phyloP scores from a whole-genome alignment of 1,140 invertebrate genomes.

The Eueides isabella region DNA sequence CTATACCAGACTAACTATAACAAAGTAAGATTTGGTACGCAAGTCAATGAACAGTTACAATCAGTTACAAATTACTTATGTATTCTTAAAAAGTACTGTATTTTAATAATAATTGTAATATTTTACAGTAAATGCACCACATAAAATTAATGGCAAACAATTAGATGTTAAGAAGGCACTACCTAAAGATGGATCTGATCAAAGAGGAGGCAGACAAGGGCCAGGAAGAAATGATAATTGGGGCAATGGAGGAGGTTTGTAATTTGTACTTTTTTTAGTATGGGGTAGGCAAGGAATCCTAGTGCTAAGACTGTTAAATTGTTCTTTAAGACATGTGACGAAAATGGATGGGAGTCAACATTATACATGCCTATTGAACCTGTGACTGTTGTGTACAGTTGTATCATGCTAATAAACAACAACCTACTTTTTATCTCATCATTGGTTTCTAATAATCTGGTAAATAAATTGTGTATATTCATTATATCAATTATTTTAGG shows the following conservation, averaged over 20 bases:
- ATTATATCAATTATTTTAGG: conserved; percentile 48
- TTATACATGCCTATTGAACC: too few relatives aligned
- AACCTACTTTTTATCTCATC: too few relatives aligned
- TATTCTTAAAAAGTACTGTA: too few relatives aligned
- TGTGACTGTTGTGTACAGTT: too few relatives aligned
- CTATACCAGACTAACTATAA: conserved; percentile 67
- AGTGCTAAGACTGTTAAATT: too few relatives aligned
- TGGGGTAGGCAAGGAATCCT: too few relatives aligned
- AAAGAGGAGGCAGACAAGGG: conserved; percentile 82
- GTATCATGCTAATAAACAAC: too few relatives aligned
- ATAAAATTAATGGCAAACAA: conserved; percentile 90
- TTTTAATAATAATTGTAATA: conserved; percentile 32
- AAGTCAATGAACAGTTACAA: conserved; percentile 73
- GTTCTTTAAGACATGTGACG: too few relatives aligned
- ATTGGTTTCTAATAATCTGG: too few relatives aligned
- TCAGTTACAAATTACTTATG: conserved; percentile 3
- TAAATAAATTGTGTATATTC: neutral
- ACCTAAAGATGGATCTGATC: conserved; percentile 87
- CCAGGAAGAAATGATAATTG: conserved; percentile 74
- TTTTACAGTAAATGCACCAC: conserved; percentile 86
- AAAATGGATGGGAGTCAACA: too few relatives aligned
- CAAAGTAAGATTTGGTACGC: conserved; percentile 69
- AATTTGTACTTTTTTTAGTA: neutral
- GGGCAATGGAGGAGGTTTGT: conserved; percentile 68
- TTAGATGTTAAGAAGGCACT: conserved; percentile 93